Percentiles rank a stretch among this genome's conserved stretches.
Evolutionary conservation across 2,113 vertebrate species (phyloP).

Genomic region (Ornithorhynchus anatinus): DNA sequence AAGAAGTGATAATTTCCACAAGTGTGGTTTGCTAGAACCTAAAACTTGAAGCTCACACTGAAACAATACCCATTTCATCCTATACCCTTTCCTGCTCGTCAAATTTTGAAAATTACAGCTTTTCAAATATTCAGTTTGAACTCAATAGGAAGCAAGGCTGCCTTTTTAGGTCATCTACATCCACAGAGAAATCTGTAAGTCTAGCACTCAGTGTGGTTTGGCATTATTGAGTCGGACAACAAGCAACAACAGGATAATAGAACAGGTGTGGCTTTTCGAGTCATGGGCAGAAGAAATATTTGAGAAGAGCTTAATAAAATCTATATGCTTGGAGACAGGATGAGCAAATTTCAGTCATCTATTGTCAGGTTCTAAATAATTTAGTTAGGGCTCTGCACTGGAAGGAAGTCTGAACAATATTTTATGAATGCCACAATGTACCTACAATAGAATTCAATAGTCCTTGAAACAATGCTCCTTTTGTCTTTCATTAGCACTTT

Average conservation of each 20-base stretch:
- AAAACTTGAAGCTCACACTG: too few species aligned
- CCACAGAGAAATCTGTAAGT: background rate
- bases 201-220: background rate
- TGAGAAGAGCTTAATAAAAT: background rate
- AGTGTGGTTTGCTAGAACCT: too few species aligned
- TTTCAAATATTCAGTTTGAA: accelerated
- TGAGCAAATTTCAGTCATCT: accelerated
- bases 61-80: too few species aligned
- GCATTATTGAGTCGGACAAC: background rate
- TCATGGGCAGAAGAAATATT: background rate
- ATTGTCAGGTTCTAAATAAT: accelerated
- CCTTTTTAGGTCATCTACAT: background rate
- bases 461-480: background rate
- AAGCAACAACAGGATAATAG: background rate
- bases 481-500: background rate
- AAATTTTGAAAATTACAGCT: too few species aligned
- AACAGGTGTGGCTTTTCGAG: accelerated
- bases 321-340: accelerated
- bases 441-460: background rate
- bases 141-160: background rate
- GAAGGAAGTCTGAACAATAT: background rate
- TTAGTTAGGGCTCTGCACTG: background rate
- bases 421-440: background rate
- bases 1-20: too few species aligned
- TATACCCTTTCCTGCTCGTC: too few species aligned